A percentile compares a stretch with the other conserved stretches of the same genome.
phyloP scores from a whole-genome alignment of 1,140 invertebrate genomes.

The Bombus turneri region DNA sequence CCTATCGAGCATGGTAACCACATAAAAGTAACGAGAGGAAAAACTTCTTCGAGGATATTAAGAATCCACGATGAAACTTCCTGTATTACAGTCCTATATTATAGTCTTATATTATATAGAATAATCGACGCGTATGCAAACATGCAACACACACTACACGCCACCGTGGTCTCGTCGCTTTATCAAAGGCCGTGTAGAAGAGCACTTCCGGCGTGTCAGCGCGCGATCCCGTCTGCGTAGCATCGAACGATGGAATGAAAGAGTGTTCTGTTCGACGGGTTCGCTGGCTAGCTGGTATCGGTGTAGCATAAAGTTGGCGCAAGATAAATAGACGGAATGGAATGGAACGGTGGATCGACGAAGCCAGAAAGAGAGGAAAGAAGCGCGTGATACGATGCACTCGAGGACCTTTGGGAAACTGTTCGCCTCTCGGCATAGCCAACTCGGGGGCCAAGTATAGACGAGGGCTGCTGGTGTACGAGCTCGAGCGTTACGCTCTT shows the following conservation, averaged over 20 bases:
- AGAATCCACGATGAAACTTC: background rate
- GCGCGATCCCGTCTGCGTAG: constrained; percentile 34
- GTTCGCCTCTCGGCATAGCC: constrained; percentile 70
- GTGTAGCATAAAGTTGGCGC: constrained; percentile 6
- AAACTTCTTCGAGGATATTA: background rate
- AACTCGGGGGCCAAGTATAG: constrained; percentile 77
- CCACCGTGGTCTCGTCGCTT: background rate
- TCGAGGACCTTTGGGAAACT: constrained; percentile 78
- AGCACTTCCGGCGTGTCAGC: constrained; percentile 49
- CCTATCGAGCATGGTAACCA: constrained; percentile 21
- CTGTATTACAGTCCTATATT: background rate
- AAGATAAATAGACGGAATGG: constrained; percentile 53
- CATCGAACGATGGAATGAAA: constrained; percentile 53
- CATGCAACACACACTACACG: background rate
- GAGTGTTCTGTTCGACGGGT: constrained; percentile 51
- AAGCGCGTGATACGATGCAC: constrained; percentile 74
- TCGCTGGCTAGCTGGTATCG: constrained; percentile 26
- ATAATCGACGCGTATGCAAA: background rate
- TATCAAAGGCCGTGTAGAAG: constrained; percentile 11
- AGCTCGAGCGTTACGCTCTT: background rate
- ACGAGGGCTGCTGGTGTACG: constrained; percentile 49
- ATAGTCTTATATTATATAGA: background rate
- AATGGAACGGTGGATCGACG: constrained; percentile 3
- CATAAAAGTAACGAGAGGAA: background rate
- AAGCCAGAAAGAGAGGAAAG: constrained; percentile 17